Conservation (phyloP, 2,888 invertebrate genomes). For the Carpatolechia fugitivella region DNA sequence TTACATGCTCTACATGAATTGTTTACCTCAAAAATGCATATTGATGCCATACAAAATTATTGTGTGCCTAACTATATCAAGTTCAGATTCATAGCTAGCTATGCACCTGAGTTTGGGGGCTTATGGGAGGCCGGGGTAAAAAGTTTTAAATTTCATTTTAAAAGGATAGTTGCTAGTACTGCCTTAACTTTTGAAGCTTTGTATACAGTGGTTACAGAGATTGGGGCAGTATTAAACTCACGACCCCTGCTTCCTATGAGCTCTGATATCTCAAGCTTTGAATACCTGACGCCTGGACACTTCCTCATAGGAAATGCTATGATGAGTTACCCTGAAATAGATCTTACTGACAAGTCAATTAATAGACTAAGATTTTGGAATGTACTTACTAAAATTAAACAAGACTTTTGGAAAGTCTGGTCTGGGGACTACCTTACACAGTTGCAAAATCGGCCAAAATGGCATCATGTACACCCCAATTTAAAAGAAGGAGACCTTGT, state of each 20-base stretch:
- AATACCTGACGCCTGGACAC: constrained; percentile 25
- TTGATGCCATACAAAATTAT: constrained; percentile 10
- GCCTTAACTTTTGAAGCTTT: constrained; percentile 19
- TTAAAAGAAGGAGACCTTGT: constrained; percentile 21
- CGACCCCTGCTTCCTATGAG: constrained; percentile 16
- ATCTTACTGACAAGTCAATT: constrained; percentile 16
- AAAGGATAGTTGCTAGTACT: constrained; percentile 14
- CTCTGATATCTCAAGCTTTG: constrained; percentile 10
- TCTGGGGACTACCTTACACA: constrained; percentile 19
- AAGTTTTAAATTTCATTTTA: constrained; percentile 17
- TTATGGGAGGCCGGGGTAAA: constrained; percentile 22
- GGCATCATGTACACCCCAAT: constrained; percentile 13
- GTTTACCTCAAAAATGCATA: constrained; percentile 1
- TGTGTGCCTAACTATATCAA: constrained; percentile 17
- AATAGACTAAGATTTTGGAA: constrained; percentile 23
- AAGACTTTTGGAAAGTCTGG: constrained; percentile 25
- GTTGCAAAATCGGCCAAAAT: constrained; percentile 21
- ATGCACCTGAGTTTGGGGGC: constrained; percentile 23
- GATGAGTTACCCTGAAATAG: constrained; percentile 18
- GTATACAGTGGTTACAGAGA: constrained; percentile 17
- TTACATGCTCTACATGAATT: constrained; percentile 17
- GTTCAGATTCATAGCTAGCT: constrained; percentile 23
- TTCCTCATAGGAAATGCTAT: constrained; percentile 17
- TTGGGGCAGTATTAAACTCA: constrained; percentile 19
- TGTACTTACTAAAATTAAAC: constrained; percentile 16